Conservation (phyloP, 2,113 vertebrate species). For the Pontoporia blainvillei region DNA sequence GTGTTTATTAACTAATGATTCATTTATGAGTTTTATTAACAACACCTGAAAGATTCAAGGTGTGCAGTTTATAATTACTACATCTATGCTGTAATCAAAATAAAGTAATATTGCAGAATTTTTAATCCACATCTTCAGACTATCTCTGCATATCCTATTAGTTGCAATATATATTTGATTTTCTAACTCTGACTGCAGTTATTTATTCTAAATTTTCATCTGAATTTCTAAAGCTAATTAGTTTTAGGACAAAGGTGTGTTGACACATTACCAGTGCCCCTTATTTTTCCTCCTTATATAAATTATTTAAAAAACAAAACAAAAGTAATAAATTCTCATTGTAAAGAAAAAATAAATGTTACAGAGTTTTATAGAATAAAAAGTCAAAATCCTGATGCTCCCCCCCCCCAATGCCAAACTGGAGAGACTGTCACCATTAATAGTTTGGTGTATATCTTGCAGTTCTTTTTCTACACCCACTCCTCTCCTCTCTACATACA, state of each 20-base stretch:
- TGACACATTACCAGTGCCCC: not conserved
- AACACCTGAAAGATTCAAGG: not conserved
- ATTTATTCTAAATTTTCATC: not conserved
- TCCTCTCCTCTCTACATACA: not conserved
- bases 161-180: not conserved
- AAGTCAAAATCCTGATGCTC: not conserved
- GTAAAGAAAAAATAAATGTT: not conserved
- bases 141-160: not conserved
- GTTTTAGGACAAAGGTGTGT: not conserved
- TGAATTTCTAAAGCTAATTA: constrained; percentile 20
- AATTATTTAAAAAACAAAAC: not conserved
- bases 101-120: not conserved
- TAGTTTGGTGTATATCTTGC: not conserved
- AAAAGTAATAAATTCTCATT: not conserved
- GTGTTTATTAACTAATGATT: not conserved
- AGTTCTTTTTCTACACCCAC: not conserved
- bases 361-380: not conserved
- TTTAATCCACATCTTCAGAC: not conserved
- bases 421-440: not conserved
- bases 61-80: not conserved
- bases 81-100: not conserved
- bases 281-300: not conserved
- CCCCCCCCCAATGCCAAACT: not conserved
- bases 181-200: not conserved
- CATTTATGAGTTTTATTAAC: constrained; percentile 2